Conservation (phyloP, 2,797 vertebrate species). For the Parotocinclus haroldoi region DNA sequence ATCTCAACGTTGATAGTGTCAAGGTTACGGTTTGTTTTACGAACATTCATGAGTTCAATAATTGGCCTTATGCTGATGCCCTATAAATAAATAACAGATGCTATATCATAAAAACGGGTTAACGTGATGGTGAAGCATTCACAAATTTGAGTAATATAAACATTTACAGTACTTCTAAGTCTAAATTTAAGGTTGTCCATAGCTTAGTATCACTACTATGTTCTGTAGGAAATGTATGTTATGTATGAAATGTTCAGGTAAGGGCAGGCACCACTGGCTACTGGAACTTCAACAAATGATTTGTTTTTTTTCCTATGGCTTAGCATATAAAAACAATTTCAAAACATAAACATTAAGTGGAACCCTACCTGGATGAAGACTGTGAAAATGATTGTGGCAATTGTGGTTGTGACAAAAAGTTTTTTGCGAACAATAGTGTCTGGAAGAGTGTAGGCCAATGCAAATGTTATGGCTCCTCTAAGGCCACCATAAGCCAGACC, state of each 20-base stretch:
- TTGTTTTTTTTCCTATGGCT: no score
- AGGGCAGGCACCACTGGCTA: no score
- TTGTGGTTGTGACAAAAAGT: slow-evolving; percentile 90
- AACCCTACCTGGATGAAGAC: slow-evolving; percentile 89
- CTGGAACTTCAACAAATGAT: no score
- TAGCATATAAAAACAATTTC: background rate
- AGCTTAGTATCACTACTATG: slow-evolving; percentile 1
- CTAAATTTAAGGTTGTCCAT: background rate
- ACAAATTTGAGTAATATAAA: no score
- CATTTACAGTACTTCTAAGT: no score
- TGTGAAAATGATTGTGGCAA: slow-evolving; percentile 91
- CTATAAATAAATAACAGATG: slow-evolving; percentile 55
- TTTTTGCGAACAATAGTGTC: slow-evolving; percentile 81
- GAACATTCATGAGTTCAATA: slow-evolving; percentile 89
- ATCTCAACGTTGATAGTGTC: slow-evolving; percentile 90
- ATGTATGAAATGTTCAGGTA: no score
- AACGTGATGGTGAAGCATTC: no score
- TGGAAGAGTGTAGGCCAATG: slow-evolving; percentile 90
- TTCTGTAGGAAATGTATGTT: no score
- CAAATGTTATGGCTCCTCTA: slow-evolving; percentile 92
- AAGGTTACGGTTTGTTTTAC: slow-evolving; percentile 85
- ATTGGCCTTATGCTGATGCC: slow-evolving; percentile 93
- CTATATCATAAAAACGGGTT: no score
- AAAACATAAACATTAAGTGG: background rate
- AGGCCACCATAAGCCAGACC: slow-evolving; percentile 92